Conservation (phyloP, 2,113 vertebrate species). For the Bungarus multicinctus region DNA sequence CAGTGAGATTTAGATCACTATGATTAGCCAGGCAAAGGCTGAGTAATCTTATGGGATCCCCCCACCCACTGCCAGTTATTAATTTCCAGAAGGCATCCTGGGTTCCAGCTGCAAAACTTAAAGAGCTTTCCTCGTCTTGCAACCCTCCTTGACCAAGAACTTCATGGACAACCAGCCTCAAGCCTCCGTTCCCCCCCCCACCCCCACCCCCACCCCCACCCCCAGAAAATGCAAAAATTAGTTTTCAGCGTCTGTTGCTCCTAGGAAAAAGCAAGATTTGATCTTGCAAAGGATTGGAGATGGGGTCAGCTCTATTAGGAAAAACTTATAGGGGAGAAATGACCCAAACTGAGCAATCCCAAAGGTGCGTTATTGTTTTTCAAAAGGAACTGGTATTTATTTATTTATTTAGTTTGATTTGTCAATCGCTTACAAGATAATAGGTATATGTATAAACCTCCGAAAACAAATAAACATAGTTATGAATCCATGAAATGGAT, state of each 20-base stretch:
- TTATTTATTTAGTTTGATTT: too few relatives aligned
- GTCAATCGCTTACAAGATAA: too few relatives aligned
- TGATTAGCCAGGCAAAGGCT: slow-evolving; percentile 40
- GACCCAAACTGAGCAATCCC: background rate
- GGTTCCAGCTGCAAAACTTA: slow-evolving; percentile 56
- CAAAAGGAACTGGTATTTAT: too few relatives aligned
- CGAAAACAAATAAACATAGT: too few relatives aligned
- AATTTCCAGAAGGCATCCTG: slow-evolving; percentile 51
- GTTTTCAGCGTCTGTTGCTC: background rate
- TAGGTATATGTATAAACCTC: too few relatives aligned
- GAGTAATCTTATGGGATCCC: slow-evolving; percentile 39
- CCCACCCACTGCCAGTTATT: slow-evolving; percentile 44
- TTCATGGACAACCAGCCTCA: slow-evolving; percentile 28
- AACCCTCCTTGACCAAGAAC: slow-evolving; percentile 42
- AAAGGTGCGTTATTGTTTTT: background rate
- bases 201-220: too few relatives aligned
- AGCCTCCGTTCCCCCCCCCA: background rate
- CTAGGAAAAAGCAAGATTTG: background rate
- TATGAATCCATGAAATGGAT: too few relatives aligned
- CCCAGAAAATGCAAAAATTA: background rate
- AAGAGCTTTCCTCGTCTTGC: background rate
- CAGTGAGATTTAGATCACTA: slow-evolving; percentile 49
- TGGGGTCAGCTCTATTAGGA: background rate
- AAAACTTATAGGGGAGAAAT: background rate
- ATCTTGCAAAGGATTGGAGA: background rate